Percentiles rank a stretch among this genome's conserved stretches.
Conservation (phyloP, 2,113 vertebrate genomes). For the Nerophis lumbriciformis region DNA sequence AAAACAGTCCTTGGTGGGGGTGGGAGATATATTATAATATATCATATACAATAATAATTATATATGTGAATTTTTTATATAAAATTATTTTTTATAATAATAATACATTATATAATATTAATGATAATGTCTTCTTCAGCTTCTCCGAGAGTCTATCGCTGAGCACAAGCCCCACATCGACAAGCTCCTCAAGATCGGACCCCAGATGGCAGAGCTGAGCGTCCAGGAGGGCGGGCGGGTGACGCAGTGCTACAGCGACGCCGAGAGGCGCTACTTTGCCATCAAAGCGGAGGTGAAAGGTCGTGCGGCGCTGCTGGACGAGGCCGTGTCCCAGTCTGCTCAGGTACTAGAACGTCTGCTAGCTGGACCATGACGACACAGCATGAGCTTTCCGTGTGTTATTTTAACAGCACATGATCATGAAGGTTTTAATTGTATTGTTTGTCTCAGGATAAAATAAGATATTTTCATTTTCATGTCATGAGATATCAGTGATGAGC, state of each 20-base stretch:
- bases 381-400: constrained; percentile 28
- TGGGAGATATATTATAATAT: too few relatives aligned
- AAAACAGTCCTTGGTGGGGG: too few relatives aligned
- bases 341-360: constrained; percentile 75
- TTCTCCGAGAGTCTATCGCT: constrained; percentile 90
- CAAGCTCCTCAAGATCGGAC: constrained; percentile 95
- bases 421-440: not conserved
- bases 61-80: too few relatives aligned
- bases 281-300: constrained; percentile 93
- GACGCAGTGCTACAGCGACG: constrained; percentile 77
- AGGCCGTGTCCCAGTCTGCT: constrained; percentile 88
- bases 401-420: constrained; percentile 1
- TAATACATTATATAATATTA: too few relatives aligned
- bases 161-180: constrained; percentile 98
- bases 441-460: not conserved
- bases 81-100: too few relatives aligned
- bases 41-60: too few relatives aligned
- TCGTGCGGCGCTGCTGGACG: constrained; percentile 82
- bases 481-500: too few relatives aligned
- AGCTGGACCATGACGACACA: constrained; percentile 10
- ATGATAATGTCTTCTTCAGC: constrained; percentile 57
- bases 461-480: too few relatives aligned
- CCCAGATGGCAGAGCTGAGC: constrained; percentile 88
- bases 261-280: constrained; percentile 78
- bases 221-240: constrained; percentile 82